phyloP scores from a whole-genome alignment of 1,140 invertebrate species.

The Centruroides sculpturatus region DNA sequence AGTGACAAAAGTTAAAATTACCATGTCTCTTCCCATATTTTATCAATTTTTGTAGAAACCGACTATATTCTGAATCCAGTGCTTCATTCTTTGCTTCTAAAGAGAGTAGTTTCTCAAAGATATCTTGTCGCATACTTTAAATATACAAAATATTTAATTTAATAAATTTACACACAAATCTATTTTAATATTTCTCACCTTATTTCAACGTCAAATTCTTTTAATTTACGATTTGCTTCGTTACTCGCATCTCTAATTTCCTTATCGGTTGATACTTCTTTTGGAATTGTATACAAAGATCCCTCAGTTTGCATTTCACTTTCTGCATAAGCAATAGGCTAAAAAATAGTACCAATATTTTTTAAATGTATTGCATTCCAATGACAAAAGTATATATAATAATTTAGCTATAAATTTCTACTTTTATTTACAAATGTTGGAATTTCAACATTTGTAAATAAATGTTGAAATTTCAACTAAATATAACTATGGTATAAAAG shows the following conservation, averaged over 20 bases:
- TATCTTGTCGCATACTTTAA: slow-evolving; percentile 37
- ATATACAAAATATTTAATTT: background rate
- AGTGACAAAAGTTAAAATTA: slow-evolving; percentile 3
- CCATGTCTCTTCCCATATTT: slow-evolving; percentile 37
- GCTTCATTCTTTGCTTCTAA: slow-evolving; percentile 25
- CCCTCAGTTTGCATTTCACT: slow-evolving; percentile 27
- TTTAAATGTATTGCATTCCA: no score
- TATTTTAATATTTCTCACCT: slow-evolving; percentile 20
- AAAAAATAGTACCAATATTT: background rate
- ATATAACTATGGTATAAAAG: no score
- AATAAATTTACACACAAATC: background rate
- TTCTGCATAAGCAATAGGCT: slow-evolving; percentile 29
- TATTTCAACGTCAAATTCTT: slow-evolving; percentile 38
- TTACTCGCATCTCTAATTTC: slow-evolving; percentile 34
- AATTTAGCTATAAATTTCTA: no score
- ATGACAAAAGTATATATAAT: no score
- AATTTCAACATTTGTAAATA: no score
- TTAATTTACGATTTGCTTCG: slow-evolving; percentile 32
- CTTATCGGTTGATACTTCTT: slow-evolving; percentile 34
- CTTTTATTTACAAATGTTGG: no score
- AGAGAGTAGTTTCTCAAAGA: slow-evolving; percentile 34
- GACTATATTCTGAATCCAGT: slow-evolving; percentile 27
- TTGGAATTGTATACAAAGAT: slow-evolving; percentile 32
- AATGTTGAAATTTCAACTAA: no score
- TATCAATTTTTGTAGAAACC: slow-evolving; percentile 34